phyloP scores from a whole-genome alignment of 2,888 invertebrate species.

The Andricus curvator region DNA sequence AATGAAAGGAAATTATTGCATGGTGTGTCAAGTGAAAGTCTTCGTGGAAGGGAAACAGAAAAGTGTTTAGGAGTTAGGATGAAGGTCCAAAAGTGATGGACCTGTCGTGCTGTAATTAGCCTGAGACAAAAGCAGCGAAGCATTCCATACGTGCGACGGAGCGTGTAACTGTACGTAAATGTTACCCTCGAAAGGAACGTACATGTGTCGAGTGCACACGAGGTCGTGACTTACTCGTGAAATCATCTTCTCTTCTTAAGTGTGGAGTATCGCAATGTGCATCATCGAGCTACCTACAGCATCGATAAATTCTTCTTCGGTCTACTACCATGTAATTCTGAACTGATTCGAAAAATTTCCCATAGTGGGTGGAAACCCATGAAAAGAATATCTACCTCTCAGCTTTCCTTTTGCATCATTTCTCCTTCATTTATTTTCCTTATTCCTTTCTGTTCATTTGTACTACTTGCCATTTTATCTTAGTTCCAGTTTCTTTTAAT shows the following conservation, averaged over 20 bases:
- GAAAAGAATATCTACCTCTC: neutral
- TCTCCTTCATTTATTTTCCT: neutral
- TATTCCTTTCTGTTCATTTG: neutral
- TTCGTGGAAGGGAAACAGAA: neutral
- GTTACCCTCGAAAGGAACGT: conserved; percentile 58
- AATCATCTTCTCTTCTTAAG: conserved; percentile 55
- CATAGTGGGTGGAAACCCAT: conserved; percentile 5
- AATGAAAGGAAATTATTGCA: neutral
- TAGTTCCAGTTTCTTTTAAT: no score
- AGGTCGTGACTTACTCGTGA: conserved; percentile 63
- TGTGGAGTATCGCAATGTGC: conserved; percentile 41
- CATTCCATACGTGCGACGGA: conserved; percentile 60
- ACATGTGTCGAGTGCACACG: conserved; percentile 55
- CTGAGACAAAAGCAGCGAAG: conserved; percentile 55
- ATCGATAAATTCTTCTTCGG: conserved; percentile 60
- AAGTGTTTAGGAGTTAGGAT: neutral
- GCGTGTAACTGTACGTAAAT: conserved; percentile 63
- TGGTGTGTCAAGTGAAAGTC: neutral
- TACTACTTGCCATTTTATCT: no score
- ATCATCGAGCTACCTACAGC: conserved; percentile 61
- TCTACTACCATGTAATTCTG: conserved; percentile 33
- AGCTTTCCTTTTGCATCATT: neutral
- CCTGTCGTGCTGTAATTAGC: conserved; percentile 46
- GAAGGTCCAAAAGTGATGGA: conserved; percentile 8
- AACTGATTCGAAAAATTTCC: conserved; percentile 18